Percentiles rank a stretch among this genome's conserved stretches.
Evolutionary conservation across 2,113 vertebrate genomes (phyloP).

Genomic region (Limanda limanda): DNA sequence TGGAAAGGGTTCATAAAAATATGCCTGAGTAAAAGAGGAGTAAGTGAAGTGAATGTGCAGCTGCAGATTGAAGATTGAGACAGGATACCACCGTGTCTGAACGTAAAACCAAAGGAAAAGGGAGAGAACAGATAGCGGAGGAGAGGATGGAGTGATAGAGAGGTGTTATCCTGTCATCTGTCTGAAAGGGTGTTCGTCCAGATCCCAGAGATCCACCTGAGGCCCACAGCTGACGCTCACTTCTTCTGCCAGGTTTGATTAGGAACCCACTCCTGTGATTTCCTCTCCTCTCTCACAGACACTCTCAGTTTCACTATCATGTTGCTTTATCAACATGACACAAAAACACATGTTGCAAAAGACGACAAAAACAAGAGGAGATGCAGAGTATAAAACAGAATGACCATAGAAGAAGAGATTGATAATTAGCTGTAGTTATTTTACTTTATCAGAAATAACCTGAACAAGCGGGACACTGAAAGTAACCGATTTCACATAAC

Average conservation of each 20-base stretch:
- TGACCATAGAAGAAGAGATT: not conserved
- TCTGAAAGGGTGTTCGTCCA: not conserved
- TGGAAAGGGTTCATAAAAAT: too few relatives aligned
- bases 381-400: not conserved
- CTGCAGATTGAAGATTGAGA: not conserved
- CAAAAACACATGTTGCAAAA: not conserved
- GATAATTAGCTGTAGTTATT: too few relatives aligned
- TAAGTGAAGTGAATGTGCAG: too few relatives aligned
- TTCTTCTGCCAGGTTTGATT: constrained; percentile 57
- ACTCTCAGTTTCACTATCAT: not conserved
- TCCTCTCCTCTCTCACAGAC: not conserved
- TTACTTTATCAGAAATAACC: not conserved
- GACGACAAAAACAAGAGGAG: not conserved
- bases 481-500: not conserved
- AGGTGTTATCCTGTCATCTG: not conserved
- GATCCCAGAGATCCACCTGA: constrained; percentile 54
- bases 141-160: not conserved
- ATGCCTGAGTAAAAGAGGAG: too few relatives aligned
- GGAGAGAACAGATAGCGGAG: not conserved
- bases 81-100: too few relatives aligned
- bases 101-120: not conserved
- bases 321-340: not conserved
- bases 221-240: constrained; percentile 50
- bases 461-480: not conserved
- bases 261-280: constrained; percentile 15